Evolutionary conservation across 2,888 invertebrate species (phyloP), one percentile per base, ranked within the genome.

Genomic region (Lycia hirtaria): DNA sequence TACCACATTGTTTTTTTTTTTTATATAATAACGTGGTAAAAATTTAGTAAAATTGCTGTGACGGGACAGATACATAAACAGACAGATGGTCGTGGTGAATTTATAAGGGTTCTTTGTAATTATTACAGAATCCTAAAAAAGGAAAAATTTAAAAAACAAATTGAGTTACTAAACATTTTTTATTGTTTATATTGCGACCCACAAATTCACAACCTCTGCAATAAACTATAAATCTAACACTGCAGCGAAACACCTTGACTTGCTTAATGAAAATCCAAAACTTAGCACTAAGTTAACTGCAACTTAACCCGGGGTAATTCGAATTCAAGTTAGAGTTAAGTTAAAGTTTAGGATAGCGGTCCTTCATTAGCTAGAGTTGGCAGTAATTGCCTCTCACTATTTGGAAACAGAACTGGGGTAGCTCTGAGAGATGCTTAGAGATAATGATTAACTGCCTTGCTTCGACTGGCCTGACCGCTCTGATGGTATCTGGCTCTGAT

Each of bases 231-330:
- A 51, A 47, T 54, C 52, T 43, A 50, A 50, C 32, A 41, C 52
- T 41, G 37, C 44, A 50, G 48, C 47, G 43, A 56, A 56, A 55
- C 60, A 52, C 56, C 60, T 60, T 58, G 51, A 55, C 49, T 56
- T 43, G 53, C 58, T 41, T 63, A 64, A 64, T 60, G 60, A 60
- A 60, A 60, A 64, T 56, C 57, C 52, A 44, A 58, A 62, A 58
- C 58, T 60, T 49, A 60, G 45, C 57, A 22, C 52, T 56, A 52
- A 60, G 52, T 64, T 60, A 56, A 56, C 55, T 61, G 54, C 48
- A 54, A 60, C 60, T 60, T 60, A 57, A 43, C 63, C 57, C 53
- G 51, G 48, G 49, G 51, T 57, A 63, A 63, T 60, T 63, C 51
- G 56, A 45, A 57, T 49, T 55, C 47, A 54, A 60, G 51, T 52